Base-by-base conservation (phyloP, 2,797 vertebrate genomes). In the Poeciliopsis presidionis region DNA sequence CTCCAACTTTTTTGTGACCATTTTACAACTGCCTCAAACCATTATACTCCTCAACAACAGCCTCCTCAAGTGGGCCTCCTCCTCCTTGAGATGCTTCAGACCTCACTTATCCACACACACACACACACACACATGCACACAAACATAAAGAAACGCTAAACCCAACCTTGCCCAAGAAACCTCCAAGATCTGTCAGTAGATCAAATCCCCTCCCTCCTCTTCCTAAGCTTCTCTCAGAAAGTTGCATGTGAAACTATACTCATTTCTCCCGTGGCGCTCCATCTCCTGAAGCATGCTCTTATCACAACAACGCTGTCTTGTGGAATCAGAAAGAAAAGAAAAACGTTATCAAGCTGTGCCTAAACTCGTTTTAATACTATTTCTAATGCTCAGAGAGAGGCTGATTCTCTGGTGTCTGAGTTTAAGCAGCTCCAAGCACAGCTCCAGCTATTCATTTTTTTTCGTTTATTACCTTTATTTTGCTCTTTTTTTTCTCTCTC, bases 21-120 rank as follows among this genome's bases (percentile, higher is more conserved):
- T 89, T 74, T 89, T 88, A 92, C 33, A 87, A 94, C 94, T 94
- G 94, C 94, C 93, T 95, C 93, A 94, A 94, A 94, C 93, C 93
- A 93, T 89, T 82, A 92, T 93, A 93, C 90, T 93, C 94, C 94
- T 94, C 93, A 93, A 90, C 76, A 83, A 72, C 2, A 82, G 87
- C 89, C 89, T 91, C 88, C 55, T 89, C 85, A 78, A 70, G 33
- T 76, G 55, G 88, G 88, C 84, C 83, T 83, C 75, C 83, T 89
- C 74, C 74, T 83, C 71, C 80, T 84, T 55, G 86, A 89, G 90
- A 90, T 87, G 87, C 86, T 88, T 91, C 79, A 87, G 90, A 91
- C 90, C 92, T 92, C 90, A 83, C 79, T 30, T 70, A 63, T 65
- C 72, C 63, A 69, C 61, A 78, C 75, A 59, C 74, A 11, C 67